Evolutionary conservation across 2,113 vertebrate species (phyloP).

Genomic region (Salminus brasiliensis): DNA sequence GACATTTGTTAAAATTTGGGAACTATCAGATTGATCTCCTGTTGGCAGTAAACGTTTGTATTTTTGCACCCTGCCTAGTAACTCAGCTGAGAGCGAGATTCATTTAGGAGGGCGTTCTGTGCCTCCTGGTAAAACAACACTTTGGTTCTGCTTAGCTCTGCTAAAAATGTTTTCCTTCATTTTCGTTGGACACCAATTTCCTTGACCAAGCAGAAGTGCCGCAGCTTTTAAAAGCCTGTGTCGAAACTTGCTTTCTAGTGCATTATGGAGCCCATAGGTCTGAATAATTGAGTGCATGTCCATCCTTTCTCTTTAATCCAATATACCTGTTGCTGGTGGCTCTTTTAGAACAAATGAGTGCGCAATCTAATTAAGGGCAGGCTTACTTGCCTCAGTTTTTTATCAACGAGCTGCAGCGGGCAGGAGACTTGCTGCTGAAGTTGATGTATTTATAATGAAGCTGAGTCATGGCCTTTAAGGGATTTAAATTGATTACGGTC

Average conservation of each 20-base stretch:
- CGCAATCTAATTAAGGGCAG: slow-evolving; percentile 70
- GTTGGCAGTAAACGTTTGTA: slow-evolving; percentile 33
- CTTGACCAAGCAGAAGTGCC: slow-evolving; percentile 79
- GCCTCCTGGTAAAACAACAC: slow-evolving; percentile 59
- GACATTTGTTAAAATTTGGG: slow-evolving; percentile 30
- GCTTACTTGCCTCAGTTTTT: slow-evolving; percentile 67
- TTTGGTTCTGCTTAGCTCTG: slow-evolving; percentile 71
- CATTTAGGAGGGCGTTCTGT: slow-evolving; percentile 21
- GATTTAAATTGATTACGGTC: slow-evolving; percentile 45
- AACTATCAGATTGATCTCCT: slow-evolving; percentile 4
- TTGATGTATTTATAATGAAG: slow-evolving; percentile 57
- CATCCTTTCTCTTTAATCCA: slow-evolving; percentile 66
- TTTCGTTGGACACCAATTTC: slow-evolving; percentile 62
- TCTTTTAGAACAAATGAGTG: slow-evolving; percentile 74
- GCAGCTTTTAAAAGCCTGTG: slow-evolving; percentile 72
- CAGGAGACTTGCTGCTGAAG: slow-evolving; percentile 34
- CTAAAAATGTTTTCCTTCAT: slow-evolving; percentile 56
- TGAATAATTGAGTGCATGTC: slow-evolving; percentile 69
- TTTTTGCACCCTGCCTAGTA: slow-evolving; percentile 11
- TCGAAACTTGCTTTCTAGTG: slow-evolving; percentile 76
- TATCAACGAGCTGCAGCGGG: slow-evolving; percentile 44
- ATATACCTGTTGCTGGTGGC: slow-evolving; percentile 71
- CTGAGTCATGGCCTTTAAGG: slow-evolving; percentile 55
- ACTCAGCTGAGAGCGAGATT: slow-evolving; percentile 30
- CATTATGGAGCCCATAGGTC: slow-evolving; percentile 71